Evolutionary conservation across 2,113 vertebrate species (phyloP).

Genomic region (Urocitellus parryii): DNA sequence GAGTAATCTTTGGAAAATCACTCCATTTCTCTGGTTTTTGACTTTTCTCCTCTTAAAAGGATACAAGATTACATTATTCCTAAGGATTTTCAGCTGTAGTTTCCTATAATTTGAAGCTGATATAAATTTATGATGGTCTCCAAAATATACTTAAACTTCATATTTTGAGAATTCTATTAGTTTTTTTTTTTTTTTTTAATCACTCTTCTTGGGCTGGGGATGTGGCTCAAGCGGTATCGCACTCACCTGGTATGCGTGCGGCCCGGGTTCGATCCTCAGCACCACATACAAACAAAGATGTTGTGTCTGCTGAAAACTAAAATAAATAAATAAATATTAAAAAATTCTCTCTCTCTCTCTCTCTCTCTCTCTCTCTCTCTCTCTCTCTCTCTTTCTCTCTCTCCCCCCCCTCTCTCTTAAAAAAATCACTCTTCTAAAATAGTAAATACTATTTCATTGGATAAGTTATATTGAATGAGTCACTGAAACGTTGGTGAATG

Average conservation of each 20-base stretch:
- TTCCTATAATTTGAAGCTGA: not conserved
- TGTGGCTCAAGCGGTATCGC: too few species aligned
- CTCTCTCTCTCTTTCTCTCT: too few species aligned
- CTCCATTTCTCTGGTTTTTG: conserved; percentile 26
- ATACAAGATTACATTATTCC: conserved; percentile 23
- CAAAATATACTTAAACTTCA: not conserved
- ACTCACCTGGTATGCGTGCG: too few species aligned
- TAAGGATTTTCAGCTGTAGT: not conserved
- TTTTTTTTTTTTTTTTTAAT: not conserved
- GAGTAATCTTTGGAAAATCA: not conserved
- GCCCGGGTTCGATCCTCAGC: too few species aligned
- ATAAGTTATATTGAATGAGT: not conserved
- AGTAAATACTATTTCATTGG: not conserved
- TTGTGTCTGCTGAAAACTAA: too few species aligned
- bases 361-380: too few species aligned
- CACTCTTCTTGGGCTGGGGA: too few species aligned
- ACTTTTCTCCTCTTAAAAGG: not conserved
- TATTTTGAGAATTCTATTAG: conserved; percentile 12
- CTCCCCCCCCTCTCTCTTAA: too few species aligned
- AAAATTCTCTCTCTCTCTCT: too few species aligned
- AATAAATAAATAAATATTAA: too few species aligned
- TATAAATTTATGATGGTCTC: not conserved
- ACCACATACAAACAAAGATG: too few species aligned
- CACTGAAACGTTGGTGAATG: not conserved
- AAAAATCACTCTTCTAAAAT: not conserved